These are phyloP conservation scores for Alouatta palliata DNA, from an alignment of 2,113 vertebrate species.

Conservation along the genomic window DNA sequence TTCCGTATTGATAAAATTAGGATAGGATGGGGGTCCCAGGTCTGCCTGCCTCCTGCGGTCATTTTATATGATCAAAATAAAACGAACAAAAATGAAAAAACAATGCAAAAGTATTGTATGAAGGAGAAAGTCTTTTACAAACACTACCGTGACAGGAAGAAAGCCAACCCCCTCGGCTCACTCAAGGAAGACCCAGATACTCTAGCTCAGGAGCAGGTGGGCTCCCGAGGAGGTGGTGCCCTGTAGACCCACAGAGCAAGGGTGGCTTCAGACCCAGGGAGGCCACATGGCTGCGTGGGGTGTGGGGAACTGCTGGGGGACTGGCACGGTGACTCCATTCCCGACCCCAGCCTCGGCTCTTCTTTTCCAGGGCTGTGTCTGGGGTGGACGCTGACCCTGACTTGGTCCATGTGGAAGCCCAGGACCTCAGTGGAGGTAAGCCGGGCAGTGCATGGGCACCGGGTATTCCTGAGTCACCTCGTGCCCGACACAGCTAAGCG, in stretches of 20 bases:
- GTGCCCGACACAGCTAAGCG: rapidly evolving
- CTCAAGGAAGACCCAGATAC: too few relatives aligned
- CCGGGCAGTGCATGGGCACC: neutral
- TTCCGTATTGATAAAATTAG: neutral
- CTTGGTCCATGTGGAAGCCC: constrained; percentile 97
- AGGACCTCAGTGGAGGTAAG: constrained; percentile 94
- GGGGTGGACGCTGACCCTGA: constrained; percentile 92
- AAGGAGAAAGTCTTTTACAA: neutral
- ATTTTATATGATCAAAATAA: neutral
- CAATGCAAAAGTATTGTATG: neutral
- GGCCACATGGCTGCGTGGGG: rapidly evolving
- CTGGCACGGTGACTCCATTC: rapidly evolving
- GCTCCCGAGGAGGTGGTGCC: neutral
- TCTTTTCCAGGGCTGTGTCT: constrained; percentile 90
- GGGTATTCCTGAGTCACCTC: rapidly evolving
- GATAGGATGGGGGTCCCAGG: neutral
- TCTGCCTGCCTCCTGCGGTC: neutral
- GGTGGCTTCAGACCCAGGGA: rapidly evolving
- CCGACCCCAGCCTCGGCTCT: rapidly evolving
- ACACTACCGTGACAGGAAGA: rapidly evolving
- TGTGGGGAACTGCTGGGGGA: rapidly evolving
- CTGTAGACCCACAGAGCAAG: neutral
- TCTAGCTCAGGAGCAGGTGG: rapidly evolving
- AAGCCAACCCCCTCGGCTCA: too few relatives aligned
- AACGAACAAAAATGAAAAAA: neutral